phyloP scores from a whole-genome alignment of 1,140 invertebrate species.

The Triops cancriformis region DNA sequence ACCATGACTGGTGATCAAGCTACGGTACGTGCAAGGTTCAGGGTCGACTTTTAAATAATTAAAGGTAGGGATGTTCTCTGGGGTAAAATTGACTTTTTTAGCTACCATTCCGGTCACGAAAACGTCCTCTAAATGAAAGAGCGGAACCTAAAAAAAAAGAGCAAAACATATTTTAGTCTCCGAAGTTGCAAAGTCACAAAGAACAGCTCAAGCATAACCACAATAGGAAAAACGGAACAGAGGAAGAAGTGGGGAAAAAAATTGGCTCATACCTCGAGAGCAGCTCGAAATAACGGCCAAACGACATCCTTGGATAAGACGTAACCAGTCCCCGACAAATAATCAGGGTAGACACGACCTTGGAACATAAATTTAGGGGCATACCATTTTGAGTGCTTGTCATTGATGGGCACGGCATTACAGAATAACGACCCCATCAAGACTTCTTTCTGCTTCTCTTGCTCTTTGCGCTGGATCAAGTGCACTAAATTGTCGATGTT shows the following conservation, averaged over 20 bases:
- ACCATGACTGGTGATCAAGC: conserved; percentile 35
- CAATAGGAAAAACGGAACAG: neutral
- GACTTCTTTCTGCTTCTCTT: conserved; percentile 38
- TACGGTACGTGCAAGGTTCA: conserved; percentile 34
- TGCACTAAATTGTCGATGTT: conserved; percentile 37
- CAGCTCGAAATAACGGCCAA: conserved; percentile 54
- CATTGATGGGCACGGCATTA: conserved; percentile 58
- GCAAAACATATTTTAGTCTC: neutral
- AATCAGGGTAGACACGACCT: conserved; percentile 63
- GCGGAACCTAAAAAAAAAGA: conserved; percentile 17
- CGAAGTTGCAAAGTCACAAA: conserved; percentile 60
- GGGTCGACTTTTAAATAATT: conserved; percentile 44
- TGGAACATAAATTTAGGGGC: conserved; percentile 68
- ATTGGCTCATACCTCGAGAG: conserved; percentile 40
- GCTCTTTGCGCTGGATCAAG: conserved; percentile 20
- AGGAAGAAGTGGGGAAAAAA: neutral
- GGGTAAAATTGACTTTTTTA: conserved; percentile 44
- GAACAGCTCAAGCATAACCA: neutral
- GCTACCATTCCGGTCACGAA: conserved; percentile 64
- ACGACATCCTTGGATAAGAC: conserved; percentile 63
- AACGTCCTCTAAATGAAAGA: conserved; percentile 59
- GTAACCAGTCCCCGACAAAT: conserved; percentile 76
- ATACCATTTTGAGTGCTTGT: conserved; percentile 66
- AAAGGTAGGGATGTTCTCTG: conserved; percentile 47
- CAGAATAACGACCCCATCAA: conserved; percentile 65